Conservation (phyloP, 2,888 invertebrate genomes). For the Saturnia pavonia region DNA sequence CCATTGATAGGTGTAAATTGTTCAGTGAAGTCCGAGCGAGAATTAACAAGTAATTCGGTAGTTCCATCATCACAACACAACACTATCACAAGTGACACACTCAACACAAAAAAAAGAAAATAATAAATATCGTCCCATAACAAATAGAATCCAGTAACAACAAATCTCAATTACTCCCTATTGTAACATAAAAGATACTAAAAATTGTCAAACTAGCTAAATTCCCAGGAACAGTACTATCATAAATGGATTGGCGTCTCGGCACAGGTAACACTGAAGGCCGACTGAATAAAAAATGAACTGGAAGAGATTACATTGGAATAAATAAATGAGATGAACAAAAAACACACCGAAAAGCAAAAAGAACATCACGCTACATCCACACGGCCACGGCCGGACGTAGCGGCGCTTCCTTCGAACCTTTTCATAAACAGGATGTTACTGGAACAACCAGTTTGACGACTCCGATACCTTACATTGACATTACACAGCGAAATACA, state of each 20-base stretch:
- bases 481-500: constrained; percentile 20
- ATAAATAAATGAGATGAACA: constrained; percentile 83
- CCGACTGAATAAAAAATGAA: constrained; percentile 82
- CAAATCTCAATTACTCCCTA: neutral
- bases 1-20: constrained; percentile 67
- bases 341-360: constrained; percentile 78
- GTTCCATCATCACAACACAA: constrained; percentile 74
- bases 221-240: constrained; percentile 44
- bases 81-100: constrained; percentile 36
- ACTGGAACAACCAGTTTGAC: constrained; percentile 47
- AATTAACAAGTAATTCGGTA: constrained; percentile 69
- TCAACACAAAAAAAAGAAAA: constrained; percentile 27
- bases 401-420: constrained; percentile 80
- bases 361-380: constrained; percentile 79
- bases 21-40: constrained; percentile 68
- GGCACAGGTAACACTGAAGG: constrained; percentile 81
- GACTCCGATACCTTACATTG: constrained; percentile 28
- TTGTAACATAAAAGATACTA: neutral
- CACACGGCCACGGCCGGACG: constrained; percentile 82
- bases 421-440: constrained; percentile 67
- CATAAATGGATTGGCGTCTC: constrained; percentile 70
- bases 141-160: neutral
- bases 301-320: constrained; percentile 82
- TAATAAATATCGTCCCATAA: constrained; percentile 3
- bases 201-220: constrained; percentile 12